Evolutionary conservation across 2,113 vertebrate species (phyloP), one percentile per base, ranked within the genome.

Genomic region (Notarius lentiginosus): DNA sequence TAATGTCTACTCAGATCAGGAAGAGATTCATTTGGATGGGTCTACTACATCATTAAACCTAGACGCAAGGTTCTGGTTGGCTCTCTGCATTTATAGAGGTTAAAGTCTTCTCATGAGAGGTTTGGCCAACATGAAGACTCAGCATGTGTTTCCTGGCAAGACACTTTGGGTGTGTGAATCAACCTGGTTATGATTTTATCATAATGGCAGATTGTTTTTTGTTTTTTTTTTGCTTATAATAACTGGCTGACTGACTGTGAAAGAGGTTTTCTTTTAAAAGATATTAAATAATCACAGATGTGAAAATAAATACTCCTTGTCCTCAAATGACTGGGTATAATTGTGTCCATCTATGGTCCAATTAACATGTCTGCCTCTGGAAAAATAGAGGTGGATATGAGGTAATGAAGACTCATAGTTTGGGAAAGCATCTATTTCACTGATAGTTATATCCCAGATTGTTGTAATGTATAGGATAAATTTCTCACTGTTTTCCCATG

Each of bases 231-330:
- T 55, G 49, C 86, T 89, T 80, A 87, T 83, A 85, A 89, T 85
- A 89, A 85, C 72, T 66, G 84, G 87, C 81, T 85, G 68, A 77
- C 73, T 61, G 83, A 84, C 82, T 86, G 24, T 55, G 20, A 83
- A 76, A 73, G 56, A 76, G 63, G 82, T 86, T 85, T 84, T 65
- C 77, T 51, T 87, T 86, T 83, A 86, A 86, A 82, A 81, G 68
- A 90, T 89, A 86, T 90, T 89, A 87, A 89, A 89, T 87, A 84
- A 87, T 83, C 12, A 66, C 89, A 90, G 89, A 90, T 90, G 89
- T 89, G 83, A 22, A 84, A 81, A 41, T 41, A 41, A 66, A 17
- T 84, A 58, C 68, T 80, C 51, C 10, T 41, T 87, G 88, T 89
- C 83, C 89, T 87, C 30, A 86, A 87, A 85, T 86, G 70, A 84